Evolutionary conservation across 2,797 vertebrate species (phyloP).

Genomic region (Sarcophilus harrisii): DNA sequence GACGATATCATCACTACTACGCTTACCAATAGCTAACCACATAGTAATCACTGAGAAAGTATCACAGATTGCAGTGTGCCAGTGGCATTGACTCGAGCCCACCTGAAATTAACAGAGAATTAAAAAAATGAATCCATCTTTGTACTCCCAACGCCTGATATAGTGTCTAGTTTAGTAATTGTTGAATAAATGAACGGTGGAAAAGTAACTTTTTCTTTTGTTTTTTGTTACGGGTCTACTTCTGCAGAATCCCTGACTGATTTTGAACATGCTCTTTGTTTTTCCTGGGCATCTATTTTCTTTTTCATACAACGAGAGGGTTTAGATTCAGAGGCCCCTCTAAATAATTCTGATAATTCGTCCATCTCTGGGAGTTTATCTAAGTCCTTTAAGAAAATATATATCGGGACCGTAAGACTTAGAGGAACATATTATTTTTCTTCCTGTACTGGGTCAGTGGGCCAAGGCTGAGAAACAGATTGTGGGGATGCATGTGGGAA

Average conservation of each 20-base stretch:
- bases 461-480: neutral
- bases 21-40: neutral
- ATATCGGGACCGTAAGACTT: neutral
- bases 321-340: neutral
- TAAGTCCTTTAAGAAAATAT: neutral
- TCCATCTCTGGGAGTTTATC: neutral
- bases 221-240: neutral
- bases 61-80: neutral
- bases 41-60: neutral
- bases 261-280: neutral
- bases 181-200: neutral
- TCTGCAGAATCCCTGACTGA: neutral
- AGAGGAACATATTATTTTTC: neutral
- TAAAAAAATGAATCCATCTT: neutral
- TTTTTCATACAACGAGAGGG: neutral
- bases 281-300: neutral
- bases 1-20: neutral
- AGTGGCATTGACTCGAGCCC: neutral
- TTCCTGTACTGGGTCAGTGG: neutral
- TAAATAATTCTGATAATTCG: neutral
- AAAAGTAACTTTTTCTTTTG: neutral
- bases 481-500: neutral
- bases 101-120: neutral
- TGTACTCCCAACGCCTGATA: neutral
- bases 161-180: neutral